These are phyloP conservation scores for Axis porcinus DNA, from an alignment of 2,113 vertebrate species.

Conservation along the genomic window DNA sequence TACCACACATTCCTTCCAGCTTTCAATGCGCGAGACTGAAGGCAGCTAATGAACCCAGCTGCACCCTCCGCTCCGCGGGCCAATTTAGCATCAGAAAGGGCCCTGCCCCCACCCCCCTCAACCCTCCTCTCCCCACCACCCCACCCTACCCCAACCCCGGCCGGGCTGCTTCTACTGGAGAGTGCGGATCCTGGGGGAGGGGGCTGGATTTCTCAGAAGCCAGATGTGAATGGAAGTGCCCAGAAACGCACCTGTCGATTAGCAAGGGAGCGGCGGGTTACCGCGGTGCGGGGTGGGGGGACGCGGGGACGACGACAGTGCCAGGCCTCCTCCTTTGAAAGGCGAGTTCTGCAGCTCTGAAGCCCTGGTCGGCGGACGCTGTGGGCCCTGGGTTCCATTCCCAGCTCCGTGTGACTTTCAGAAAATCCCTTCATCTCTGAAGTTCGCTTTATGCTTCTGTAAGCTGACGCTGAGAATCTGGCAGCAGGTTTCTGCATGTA, in stretches of 20 bases:
- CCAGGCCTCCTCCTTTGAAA: not conserved
- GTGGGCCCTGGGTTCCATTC: not conserved
- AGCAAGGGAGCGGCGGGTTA: constrained; percentile 58
- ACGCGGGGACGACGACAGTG: not conserved
- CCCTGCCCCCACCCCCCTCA: constrained; percentile 47
- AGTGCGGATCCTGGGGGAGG: constrained; percentile 61
- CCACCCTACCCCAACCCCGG: accelerated
- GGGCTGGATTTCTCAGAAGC: constrained; percentile 70
- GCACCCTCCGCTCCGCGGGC: constrained; percentile 56
- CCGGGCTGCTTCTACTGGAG: constrained; percentile 36
- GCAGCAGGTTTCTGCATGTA: not conserved
- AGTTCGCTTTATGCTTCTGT: not conserved
- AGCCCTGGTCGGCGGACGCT: not conserved
- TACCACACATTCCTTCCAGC: constrained; percentile 70
- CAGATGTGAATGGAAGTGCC: constrained; percentile 56
- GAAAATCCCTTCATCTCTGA: not conserved
- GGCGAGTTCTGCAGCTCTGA: not conserved
- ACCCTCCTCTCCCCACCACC: constrained; percentile 42
- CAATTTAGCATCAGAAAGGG: constrained; percentile 71
- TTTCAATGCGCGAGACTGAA: constrained; percentile 68
- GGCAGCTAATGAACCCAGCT: constrained; percentile 66
- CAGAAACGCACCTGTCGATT: constrained; percentile 70
- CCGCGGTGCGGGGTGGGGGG: not conserved
- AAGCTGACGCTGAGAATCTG: not conserved
- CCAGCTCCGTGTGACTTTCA: not conserved